Base-by-base conservation (phyloP, 2,797 vertebrate species). In the Botia almorhae region DNA sequence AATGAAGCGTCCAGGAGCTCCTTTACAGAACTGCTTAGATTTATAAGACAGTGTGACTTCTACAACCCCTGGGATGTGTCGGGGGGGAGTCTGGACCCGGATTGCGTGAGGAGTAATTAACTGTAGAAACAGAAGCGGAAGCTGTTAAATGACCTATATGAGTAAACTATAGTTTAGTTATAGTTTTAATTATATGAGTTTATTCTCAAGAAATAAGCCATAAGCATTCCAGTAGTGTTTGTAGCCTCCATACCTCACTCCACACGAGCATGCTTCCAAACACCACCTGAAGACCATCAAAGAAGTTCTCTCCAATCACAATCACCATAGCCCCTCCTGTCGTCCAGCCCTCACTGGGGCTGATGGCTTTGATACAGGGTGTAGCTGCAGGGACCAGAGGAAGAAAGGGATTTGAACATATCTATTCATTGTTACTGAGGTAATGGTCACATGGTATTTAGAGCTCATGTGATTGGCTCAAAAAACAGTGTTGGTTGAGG, bases 241-340 rank as follows among this genome's bases (percentile, higher is more conserved):
- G 29, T 29, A 29, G 29, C 29, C 29, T 60, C 56, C 95, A 76
- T 90, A 99, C 97, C 96, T 99, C 97, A 0, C 98, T 99, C 98
- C 98, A 99, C 80, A 99, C 98, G 8, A 99, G 92, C 97, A 99
- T 99, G 90, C 96, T 99, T 84, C 97, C 98, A 87, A 99, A 99
- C 65, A 99, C 97, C 76, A 99, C 98, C 89, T 99, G 98, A 82
- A 99, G 94, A 29, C 98, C 97, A 0, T 99, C 98, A 11, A 99
- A 99, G 90, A 99, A 99, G 92, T 99, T 98, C 92, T 99, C 98
- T 53, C 98, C 98, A 0, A 99, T 99, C 83, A 99, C 97, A 86
- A 99, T 99, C 75, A 98, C 97, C 97, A 98, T 99, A n/a, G 97
- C 98, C 11, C 97, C 98, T 0, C 97, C 97, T 0, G 97, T 98